phyloP scores from a whole-genome alignment of 1,140 invertebrate genomes.

The Diabrotica undecimpunctata region DNA sequence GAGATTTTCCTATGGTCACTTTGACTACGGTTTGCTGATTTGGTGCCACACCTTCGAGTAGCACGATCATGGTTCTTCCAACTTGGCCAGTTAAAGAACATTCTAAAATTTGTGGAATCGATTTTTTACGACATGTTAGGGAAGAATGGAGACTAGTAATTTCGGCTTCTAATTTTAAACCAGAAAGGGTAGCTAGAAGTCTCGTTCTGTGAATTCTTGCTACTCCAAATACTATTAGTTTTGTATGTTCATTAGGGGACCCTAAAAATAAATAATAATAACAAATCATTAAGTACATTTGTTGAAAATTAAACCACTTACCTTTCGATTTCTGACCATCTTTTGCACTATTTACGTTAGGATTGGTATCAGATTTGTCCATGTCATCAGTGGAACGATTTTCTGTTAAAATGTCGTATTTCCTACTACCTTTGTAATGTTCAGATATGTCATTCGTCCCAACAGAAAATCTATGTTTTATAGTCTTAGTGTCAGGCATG shows the following conservation, averaged over 20 bases:
- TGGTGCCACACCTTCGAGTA: constrained; percentile 84
- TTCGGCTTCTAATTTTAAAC: constrained; percentile 87
- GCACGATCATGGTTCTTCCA: constrained; percentile 86
- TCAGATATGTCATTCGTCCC: constrained; percentile 51
- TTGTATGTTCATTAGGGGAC: constrained; percentile 38
- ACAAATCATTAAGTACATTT: too few relatives aligned
- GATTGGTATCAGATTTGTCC: constrained; percentile 45
- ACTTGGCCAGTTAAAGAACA: constrained; percentile 87
- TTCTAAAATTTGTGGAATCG: constrained; percentile 67
- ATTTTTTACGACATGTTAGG: constrained; percentile 73
- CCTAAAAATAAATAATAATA: not conserved
- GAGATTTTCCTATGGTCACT: constrained; percentile 83
- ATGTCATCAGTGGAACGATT: constrained; percentile 49
- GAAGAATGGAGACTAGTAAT: constrained; percentile 79
- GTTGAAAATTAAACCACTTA: not conserved
- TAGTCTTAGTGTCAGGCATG: constrained; percentile 90
- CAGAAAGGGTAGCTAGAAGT: constrained; percentile 85
- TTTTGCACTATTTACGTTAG: constrained; percentile 30
- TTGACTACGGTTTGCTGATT: constrained; percentile 93
- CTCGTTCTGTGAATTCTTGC: constrained; percentile 83
- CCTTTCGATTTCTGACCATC: constrained; percentile 11
- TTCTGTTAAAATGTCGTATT: constrained; percentile 51
- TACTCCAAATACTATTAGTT: constrained; percentile 56
- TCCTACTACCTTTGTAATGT: constrained; percentile 53
- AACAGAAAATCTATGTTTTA: constrained; percentile 55